Evolutionary conservation across 2,888 invertebrate genomes (phyloP).

Genomic region (Cephus rjabovi): DNA sequence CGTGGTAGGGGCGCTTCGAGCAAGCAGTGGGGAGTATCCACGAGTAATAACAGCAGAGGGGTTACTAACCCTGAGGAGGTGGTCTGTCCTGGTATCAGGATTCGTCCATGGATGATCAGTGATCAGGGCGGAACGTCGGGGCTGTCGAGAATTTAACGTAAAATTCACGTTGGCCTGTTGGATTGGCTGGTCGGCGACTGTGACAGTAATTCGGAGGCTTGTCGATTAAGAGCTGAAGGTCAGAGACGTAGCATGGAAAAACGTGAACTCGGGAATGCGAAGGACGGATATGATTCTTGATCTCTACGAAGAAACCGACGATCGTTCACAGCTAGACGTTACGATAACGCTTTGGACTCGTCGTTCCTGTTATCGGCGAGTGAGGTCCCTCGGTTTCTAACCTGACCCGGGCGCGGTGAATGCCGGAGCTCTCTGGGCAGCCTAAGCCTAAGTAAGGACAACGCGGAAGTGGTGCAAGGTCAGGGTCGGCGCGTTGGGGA

Average conservation of each 20-base stretch:
- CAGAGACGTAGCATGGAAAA: not conserved
- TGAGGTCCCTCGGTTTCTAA: not conserved
- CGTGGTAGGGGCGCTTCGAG: not conserved
- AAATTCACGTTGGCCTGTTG: not conserved
- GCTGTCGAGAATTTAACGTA: too few relatives aligned
- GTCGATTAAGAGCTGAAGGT: not conserved
- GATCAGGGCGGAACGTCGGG: not conserved
- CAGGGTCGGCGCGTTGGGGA: slow-evolving; percentile 61
- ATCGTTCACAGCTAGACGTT: not conserved
- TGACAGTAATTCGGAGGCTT: not conserved
- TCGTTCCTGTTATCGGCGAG: not conserved
- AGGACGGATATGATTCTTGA: not conserved
- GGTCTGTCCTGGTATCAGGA: not conserved
- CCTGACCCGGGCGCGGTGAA: not conserved
- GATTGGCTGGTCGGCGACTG: not conserved
- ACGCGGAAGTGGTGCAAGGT: slow-evolving; percentile 66
- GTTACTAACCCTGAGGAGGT: not conserved
- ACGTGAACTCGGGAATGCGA: not conserved
- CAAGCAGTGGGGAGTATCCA: not conserved
- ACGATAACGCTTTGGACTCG: not conserved
- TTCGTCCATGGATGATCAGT: not conserved
- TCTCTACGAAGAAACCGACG: not conserved
- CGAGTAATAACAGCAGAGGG: not conserved
- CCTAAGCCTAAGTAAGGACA: slow-evolving; percentile 52
- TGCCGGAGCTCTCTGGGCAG: not conserved